These are phyloP conservation scores for Saturnia japonica DNA, from an alignment of 2,888 invertebrate genomes.

Conservation along the genomic window DNA sequence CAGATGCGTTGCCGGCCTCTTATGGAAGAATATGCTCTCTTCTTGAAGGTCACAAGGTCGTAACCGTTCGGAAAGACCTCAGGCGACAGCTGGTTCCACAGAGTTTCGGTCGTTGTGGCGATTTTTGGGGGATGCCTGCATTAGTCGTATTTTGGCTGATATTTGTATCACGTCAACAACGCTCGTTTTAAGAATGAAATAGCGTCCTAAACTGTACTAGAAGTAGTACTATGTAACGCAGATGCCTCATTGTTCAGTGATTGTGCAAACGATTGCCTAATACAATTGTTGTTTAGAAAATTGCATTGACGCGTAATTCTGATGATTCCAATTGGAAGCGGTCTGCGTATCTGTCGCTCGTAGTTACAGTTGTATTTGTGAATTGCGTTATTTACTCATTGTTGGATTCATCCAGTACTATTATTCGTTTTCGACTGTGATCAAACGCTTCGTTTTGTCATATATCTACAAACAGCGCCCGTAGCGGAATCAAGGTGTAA, in stretches of 20 bases:
- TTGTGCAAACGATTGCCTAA: conserved; percentile 1
- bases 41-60: too few species aligned
- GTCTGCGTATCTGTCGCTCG: neutral
- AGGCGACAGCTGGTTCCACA: too few species aligned
- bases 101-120: too few species aligned
- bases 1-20: too few species aligned
- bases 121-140: too few species aligned
- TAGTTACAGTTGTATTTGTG: neutral
- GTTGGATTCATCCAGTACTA: neutral
- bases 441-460: too few species aligned
- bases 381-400: neutral
- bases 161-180: too few species aligned
- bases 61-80: too few species aligned
- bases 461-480: too few species aligned
- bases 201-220: neutral
- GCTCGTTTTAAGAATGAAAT: neutral
- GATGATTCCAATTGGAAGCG: neutral
- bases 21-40: too few species aligned
- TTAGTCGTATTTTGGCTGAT: too few species aligned
- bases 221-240: neutral
- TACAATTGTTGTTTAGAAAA: conserved; percentile 3
- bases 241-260: conserved; percentile 4
- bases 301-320: neutral
- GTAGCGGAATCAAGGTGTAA: too few species aligned
- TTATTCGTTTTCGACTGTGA: neutral